A percentile compares a stretch with the other conserved stretches of the same genome.
These are phyloP conservation scores for Anarrhichthys ocellatus DNA, from an alignment of 2,113 vertebrate species.

Conservation along the genomic window DNA sequence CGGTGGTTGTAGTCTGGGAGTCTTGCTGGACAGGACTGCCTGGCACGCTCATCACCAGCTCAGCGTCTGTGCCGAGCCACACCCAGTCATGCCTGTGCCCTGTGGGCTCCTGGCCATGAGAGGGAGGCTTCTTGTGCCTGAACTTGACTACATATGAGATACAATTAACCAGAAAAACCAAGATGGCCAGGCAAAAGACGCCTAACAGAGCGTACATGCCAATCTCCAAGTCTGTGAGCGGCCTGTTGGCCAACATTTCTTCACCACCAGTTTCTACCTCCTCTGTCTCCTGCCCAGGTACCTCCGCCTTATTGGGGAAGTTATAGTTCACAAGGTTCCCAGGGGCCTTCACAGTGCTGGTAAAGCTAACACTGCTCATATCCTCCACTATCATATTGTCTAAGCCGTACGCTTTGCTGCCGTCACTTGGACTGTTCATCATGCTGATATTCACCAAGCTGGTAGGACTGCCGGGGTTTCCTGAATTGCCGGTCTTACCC, in stretches of 20 bases:
- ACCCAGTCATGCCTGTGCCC: slow-evolving; percentile 94
- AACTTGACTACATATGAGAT: slow-evolving; percentile 89
- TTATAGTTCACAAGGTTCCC: slow-evolving; percentile 87
- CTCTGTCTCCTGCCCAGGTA: slow-evolving; percentile 70
- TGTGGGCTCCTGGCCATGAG: slow-evolving; percentile 87
- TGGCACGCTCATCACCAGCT: slow-evolving; percentile 88
- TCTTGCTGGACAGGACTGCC: slow-evolving; percentile 86
- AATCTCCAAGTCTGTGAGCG: slow-evolving; percentile 93
- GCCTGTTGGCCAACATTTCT: slow-evolving; percentile 77
- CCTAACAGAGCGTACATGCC: slow-evolving; percentile 95
- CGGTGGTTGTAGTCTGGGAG: slow-evolving; percentile 83
- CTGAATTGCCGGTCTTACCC: slow-evolving; percentile 56
- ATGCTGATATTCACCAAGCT: slow-evolving; percentile 59
- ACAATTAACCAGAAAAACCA: slow-evolving; percentile 94
- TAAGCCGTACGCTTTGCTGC: slow-evolving; percentile 56
- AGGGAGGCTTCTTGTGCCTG: slow-evolving; percentile 89
- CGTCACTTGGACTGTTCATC: slow-evolving; percentile 61
- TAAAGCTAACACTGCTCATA: slow-evolving; percentile 61
- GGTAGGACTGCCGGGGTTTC: slow-evolving; percentile 59
- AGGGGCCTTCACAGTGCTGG: slow-evolving; percentile 80
- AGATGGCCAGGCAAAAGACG: slow-evolving; percentile 94
- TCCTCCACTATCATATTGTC: slow-evolving; percentile 73
- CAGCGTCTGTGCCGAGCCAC: slow-evolving; percentile 90
- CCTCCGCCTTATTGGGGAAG: slow-evolving; percentile 84
- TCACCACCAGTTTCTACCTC: slow-evolving; percentile 78